A percentile compares a stretch with the other conserved stretches of the same genome.
These are phyloP conservation scores for Pseudoips prasinana DNA, from an alignment of 2,888 invertebrate genomes.

Conservation along the genomic window DNA sequence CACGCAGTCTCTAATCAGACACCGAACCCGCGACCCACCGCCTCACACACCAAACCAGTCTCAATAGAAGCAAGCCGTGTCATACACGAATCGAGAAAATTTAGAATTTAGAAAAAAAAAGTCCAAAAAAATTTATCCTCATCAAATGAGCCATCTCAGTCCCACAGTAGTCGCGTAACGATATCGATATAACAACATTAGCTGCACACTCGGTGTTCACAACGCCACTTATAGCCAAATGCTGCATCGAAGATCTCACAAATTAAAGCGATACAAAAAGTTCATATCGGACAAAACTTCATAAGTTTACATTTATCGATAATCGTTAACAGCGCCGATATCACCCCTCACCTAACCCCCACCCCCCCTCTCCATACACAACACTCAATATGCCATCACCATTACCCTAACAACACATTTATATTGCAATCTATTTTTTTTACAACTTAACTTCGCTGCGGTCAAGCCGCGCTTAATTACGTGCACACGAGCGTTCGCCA, in stretches of 20 bases:
- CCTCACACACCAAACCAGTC: constrained; percentile 61
- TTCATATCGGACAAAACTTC: no score
- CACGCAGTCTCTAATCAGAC: not conserved
- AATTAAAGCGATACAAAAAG: not conserved
- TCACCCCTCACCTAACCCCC: no score
- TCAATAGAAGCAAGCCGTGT: constrained; percentile 69
- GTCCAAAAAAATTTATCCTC: constrained; percentile 64
- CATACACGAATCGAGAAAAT: constrained; percentile 70
- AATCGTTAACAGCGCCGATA: no score
- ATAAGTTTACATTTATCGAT: no score
- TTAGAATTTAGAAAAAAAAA: constrained; percentile 37
- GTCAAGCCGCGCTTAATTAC: constrained; percentile 51
- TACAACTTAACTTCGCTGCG: constrained; percentile 66
- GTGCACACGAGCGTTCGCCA: constrained; percentile 21
- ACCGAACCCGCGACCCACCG: constrained; percentile 12
- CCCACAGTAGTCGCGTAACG: constrained; percentile 41
- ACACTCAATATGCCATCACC: constrained; percentile 73
- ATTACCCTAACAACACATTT: constrained; percentile 66
- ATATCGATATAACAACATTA: no score
- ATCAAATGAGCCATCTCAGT: constrained; percentile 77
- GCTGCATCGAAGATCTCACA: no score
- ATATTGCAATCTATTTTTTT: constrained; percentile 75
- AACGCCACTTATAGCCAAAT: no score
- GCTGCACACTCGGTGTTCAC: constrained; percentile 56
- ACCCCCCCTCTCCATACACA: constrained; percentile 66